Evolutionary conservation across 2,888 invertebrate species (phyloP).

Genomic region (Hemistola chrysoprasaria): DNA sequence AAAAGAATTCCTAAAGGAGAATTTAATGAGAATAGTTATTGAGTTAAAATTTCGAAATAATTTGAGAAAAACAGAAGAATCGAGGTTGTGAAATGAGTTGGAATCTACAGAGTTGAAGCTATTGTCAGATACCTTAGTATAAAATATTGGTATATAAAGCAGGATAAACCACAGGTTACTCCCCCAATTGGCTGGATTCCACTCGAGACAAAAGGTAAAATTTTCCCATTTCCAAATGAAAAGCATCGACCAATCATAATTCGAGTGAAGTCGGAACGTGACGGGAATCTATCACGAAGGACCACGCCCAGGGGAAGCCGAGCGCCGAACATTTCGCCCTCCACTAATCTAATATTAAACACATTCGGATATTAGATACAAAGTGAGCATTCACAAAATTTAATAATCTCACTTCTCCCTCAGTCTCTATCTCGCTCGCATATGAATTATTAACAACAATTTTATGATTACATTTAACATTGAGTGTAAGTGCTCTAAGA

Average conservation of each 20-base stretch:
- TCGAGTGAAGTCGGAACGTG: slow-evolving; percentile 49
- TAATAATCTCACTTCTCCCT: slow-evolving; percentile 67
- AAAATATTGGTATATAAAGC: no score
- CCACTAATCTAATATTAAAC: slow-evolving; percentile 80
- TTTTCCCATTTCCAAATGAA: slow-evolving; percentile 65
- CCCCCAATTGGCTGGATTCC: neutral
- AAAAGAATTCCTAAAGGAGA: no score
- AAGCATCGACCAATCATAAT: slow-evolving; percentile 71
- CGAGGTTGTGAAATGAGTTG: no score
- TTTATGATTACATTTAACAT: slow-evolving; percentile 80
- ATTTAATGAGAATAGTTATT: no score
- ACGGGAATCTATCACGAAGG: slow-evolving; percentile 67
- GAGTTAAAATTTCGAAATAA: no score
- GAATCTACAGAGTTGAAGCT: no score
- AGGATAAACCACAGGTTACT: no score
- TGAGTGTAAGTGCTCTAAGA: slow-evolving; percentile 69
- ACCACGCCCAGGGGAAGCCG: slow-evolving; percentile 59
- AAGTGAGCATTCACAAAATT: slow-evolving; percentile 81
- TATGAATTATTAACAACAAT: slow-evolving; percentile 81
- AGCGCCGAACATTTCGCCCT: slow-evolving; percentile 58
- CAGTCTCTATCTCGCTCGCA: slow-evolving; percentile 44
- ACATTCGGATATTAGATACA: slow-evolving; percentile 81
- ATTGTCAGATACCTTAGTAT: no score
- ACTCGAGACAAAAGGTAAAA: slow-evolving; percentile 34
- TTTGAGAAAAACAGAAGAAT: no score